A percentile compares a stretch with the other conserved stretches of the same genome.
phyloP scores from a whole-genome alignment of 2,113 vertebrate genomes.

The Excalfactoria chinensis region DNA sequence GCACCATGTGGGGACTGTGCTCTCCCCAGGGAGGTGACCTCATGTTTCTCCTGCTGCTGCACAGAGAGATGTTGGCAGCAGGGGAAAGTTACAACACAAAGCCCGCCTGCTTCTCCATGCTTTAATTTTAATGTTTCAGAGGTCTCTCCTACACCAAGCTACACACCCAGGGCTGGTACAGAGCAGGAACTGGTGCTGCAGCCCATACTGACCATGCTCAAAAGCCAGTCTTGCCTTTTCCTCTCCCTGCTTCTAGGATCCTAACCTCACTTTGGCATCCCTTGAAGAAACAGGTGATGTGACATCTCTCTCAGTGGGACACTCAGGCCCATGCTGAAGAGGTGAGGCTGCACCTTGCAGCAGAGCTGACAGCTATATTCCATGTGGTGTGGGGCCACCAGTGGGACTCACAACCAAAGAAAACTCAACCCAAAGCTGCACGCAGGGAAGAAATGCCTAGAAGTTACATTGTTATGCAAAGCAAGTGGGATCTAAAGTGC shows the following conservation, averaged over 20 bases:
- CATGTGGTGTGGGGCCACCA: background rate
- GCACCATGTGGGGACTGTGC: fast-evolving
- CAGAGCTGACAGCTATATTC: fast-evolving
- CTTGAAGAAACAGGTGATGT: fast-evolving
- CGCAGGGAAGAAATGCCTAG: background rate
- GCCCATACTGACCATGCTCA: fast-evolving
- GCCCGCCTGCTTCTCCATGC: background rate
- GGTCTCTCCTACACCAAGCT: background rate
- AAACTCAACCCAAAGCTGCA: background rate
- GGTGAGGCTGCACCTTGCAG: background rate
- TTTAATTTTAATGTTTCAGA: background rate
- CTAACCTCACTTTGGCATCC: background rate
- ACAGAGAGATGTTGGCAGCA: fast-evolving
- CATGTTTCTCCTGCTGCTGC: background rate
- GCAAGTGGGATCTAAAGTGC: fast-evolving
- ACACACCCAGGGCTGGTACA: background rate
- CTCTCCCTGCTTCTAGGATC: background rate
- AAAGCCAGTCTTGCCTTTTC: background rate
- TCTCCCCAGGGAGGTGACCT: background rate
- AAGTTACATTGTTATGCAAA: background rate
- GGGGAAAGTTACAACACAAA: background rate
- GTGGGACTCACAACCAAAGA: background rate
- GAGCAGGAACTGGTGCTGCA: background rate
- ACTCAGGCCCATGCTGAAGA: background rate
- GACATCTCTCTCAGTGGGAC: background rate